phyloP scores from a whole-genome alignment of 2,888 invertebrate species.

The Antheraea yamamai region DNA sequence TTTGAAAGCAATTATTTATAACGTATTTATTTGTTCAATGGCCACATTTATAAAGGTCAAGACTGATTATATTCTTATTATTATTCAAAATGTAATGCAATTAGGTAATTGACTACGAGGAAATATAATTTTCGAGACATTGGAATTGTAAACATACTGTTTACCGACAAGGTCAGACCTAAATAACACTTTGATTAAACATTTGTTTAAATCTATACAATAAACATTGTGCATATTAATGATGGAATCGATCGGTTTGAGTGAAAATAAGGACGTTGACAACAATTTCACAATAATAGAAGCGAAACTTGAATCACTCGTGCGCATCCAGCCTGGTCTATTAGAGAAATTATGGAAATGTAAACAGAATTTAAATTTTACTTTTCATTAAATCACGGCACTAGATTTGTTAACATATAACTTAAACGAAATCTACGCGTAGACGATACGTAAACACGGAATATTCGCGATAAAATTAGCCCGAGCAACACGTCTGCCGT shows the following conservation, averaged over 20 bases:
- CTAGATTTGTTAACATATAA: slow-evolving; percentile 20
- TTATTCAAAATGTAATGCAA: background rate
- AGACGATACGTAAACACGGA: slow-evolving; percentile 43
- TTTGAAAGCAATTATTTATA: background rate
- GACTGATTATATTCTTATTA: background rate
- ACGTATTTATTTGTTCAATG: background rate
- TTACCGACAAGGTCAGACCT: slow-evolving; percentile 40
- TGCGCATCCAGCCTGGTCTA: slow-evolving; percentile 64
- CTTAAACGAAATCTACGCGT: slow-evolving; percentile 20
- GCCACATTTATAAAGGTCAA: slow-evolving; percentile 2
- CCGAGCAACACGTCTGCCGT: slow-evolving; percentile 53
- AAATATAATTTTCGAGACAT: slow-evolving; percentile 4
- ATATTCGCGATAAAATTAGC: slow-evolving; percentile 47
- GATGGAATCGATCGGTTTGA: slow-evolving; percentile 16
- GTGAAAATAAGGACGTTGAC: slow-evolving; percentile 19
- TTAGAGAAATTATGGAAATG: slow-evolving; percentile 35
- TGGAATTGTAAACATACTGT: background rate
- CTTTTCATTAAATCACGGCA: slow-evolving; percentile 22
- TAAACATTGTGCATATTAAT: background rate
- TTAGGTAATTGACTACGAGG: background rate
- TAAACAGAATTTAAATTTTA: background rate
- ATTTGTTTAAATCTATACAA: slow-evolving; percentile 19
- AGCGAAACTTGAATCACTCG: slow-evolving; percentile 71
- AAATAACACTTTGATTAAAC: slow-evolving; percentile 25
- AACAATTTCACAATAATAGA: slow-evolving; percentile 39